Base-by-base conservation (phyloP, 37 sponge, comb jelly and placozoan species). In the Mnemiopsis leidyi region DNA sequence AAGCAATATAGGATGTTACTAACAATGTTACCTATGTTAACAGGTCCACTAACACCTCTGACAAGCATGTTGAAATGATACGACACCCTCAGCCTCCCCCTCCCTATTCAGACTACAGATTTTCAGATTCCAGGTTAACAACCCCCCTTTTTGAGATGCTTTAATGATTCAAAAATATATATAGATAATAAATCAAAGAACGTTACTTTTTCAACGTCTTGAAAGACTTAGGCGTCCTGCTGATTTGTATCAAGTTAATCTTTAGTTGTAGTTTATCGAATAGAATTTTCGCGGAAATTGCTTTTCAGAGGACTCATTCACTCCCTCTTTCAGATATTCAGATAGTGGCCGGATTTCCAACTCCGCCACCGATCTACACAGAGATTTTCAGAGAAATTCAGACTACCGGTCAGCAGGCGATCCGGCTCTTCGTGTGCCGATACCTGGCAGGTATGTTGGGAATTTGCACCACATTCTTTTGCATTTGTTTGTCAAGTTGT, bases 391-490 rank as follows among this genome's bases (percentile, higher is more conserved):
- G 5, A 5, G 61, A 5, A 48, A 13, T 48, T 48, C 61, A 48
- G 73, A 69, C 29, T 69, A 28, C 73, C 73, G 73, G 73, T 1
- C 73, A 3, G 29, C 2, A 23, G 82, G 82, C 3, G 82, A 79
- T 36, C 82, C 82, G 28, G 82, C 82, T 23, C 37, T 79, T 16
- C 23, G 82, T 1, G 82, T 79, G 1, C 82, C 82, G 1, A 79
- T 79, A 28, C 82, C 82, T 32, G 82, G 82, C 36, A 79, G 82
- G 82, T 79, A 23, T 2, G 82, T 79, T n/a, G n/a, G n/a, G n/a
- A n/a, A n/a, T n/a, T n/a, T n/a, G n/a, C n/a, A n/a, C n/a, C n/a
- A n/a, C n/a, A n/a, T n/a, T n/a, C n/a, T n/a, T n/a, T n/a, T n/a
- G n/a, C n/a, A n/a, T n/a, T n/a, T n/a, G n/a, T n/a, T n/a, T n/a